phyloP scores from a whole-genome alignment of 1,140 invertebrate species.

The Scylla paramamosain region DNA sequence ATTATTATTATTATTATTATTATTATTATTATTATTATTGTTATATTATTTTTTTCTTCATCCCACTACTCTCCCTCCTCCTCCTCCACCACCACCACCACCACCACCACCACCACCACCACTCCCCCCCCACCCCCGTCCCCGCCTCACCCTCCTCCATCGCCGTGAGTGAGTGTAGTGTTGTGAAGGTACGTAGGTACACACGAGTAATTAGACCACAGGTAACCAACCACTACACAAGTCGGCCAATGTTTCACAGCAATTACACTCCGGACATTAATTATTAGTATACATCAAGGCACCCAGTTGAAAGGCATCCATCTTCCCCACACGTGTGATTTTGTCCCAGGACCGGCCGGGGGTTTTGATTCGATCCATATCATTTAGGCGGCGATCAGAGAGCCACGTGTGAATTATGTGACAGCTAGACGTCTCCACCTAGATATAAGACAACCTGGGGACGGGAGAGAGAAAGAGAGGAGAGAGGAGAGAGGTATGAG shows the following conservation, averaged over 20 bases:
- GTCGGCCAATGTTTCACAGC: slow-evolving; percentile 61
- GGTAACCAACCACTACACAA: slow-evolving; percentile 61
- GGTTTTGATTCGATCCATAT: slow-evolving; percentile 73
- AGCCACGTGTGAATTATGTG: slow-evolving; percentile 68
- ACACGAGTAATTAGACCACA: slow-evolving; percentile 64
- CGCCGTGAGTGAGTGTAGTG: slow-evolving; percentile 25
- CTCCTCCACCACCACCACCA: background rate
- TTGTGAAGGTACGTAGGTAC: background rate
- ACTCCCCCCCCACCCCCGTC: slow-evolving; percentile 9
- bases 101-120: background rate
- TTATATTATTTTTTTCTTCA: background rate
- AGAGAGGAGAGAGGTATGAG: background rate
- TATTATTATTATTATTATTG: background rate
- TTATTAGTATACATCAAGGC: slow-evolving; percentile 69
- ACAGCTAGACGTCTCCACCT: slow-evolving; percentile 69
- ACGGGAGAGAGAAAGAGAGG: background rate
- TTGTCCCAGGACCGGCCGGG: slow-evolving; percentile 55
- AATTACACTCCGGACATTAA: slow-evolving; percentile 73
- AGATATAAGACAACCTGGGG: slow-evolving; percentile 53
- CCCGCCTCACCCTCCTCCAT: background rate
- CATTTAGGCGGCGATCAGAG: slow-evolving; percentile 70
- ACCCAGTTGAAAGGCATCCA: slow-evolving; percentile 70
- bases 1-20: no score
- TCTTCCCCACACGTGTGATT: slow-evolving; percentile 71
- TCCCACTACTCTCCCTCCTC: slow-evolving; percentile 8